A percentile compares a stretch with the other conserved stretches of the same genome.
These are phyloP conservation scores for Bambusicola thoracicus DNA, from an alignment of 2,113 vertebrate species.

Conservation along the genomic window DNA sequence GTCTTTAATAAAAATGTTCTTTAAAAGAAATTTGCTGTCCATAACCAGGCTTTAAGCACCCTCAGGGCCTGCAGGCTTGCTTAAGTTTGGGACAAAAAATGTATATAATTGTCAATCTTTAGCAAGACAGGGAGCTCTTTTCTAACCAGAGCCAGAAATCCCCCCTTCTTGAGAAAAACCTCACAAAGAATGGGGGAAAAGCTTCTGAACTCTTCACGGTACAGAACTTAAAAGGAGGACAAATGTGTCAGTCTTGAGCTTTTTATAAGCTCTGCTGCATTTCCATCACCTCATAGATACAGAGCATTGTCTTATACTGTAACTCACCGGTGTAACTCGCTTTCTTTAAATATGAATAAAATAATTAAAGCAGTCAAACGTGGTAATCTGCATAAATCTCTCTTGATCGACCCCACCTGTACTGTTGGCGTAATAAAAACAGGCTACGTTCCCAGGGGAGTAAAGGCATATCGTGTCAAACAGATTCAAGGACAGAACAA, in stretches of 20 bases:
- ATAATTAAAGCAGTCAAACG: neutral
- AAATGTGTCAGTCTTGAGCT: constrained; percentile 2
- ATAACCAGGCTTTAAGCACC: neutral
- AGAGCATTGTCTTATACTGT: neutral
- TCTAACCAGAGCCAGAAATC: constrained; percentile 51
- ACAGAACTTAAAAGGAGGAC: constrained; percentile 60
- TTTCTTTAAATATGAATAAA: neutral
- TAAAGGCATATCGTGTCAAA: neutral
- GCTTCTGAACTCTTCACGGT: constrained; percentile 52
- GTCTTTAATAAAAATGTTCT: neutral
- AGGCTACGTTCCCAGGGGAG: neutral
- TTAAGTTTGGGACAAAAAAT: constrained; percentile 35
- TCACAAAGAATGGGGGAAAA: constrained; percentile 45
- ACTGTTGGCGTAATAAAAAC: constrained; percentile 5
- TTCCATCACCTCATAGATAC: neutral
- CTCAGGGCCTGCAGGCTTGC: neutral
- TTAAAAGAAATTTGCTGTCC: neutral
- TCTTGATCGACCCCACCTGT: neutral
- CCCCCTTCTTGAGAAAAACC: constrained; percentile 58
- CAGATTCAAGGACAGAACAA: constrained; percentile 17
- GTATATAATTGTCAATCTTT: constrained; percentile 31
- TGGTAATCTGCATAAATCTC: neutral
- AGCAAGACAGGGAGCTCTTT: constrained; percentile 49
- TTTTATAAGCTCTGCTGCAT: constrained; percentile 4
- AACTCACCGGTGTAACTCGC: neutral